These are phyloP conservation scores for Lepidurus apus DNA, from an alignment of 1,140 invertebrate genomes.

Conservation along the genomic window DNA sequence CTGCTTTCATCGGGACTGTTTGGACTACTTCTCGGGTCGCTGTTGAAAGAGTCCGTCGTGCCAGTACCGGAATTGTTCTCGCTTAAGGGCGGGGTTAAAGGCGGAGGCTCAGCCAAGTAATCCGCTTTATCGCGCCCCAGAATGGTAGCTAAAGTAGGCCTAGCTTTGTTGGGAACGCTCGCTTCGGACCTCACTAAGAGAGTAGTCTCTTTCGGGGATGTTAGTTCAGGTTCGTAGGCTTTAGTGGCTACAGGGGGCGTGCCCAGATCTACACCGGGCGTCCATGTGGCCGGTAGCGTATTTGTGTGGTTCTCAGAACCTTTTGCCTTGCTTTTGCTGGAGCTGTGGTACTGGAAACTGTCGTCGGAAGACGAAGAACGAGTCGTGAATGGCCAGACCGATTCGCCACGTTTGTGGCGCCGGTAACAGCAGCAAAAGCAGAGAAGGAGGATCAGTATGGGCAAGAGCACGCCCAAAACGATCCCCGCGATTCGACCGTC, in stretches of 20 bases:
- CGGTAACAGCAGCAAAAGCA: conserved; percentile 40
- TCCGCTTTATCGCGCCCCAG: conserved; percentile 25
- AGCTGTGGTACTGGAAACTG: neutral
- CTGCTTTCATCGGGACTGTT: conserved; percentile 27
- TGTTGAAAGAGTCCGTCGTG: conserved; percentile 6
- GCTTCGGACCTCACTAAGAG: neutral
- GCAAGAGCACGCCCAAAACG: conserved; percentile 49
- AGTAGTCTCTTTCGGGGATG: neutral
- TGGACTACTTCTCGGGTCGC: conserved; percentile 1
- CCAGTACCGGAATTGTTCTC: neutral
- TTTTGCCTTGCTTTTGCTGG: conserved; percentile 16
- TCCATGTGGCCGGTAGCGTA: conserved; percentile 5
- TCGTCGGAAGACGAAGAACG: conserved; percentile 26
- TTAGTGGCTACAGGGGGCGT: neutral
- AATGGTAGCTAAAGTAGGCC: neutral
- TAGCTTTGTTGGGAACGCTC: neutral
- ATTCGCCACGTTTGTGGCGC: conserved; percentile 28
- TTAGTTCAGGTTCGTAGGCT: neutral
- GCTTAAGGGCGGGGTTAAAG: neutral
- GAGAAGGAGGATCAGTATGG: conserved; percentile 46
- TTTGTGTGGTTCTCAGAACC: neutral
- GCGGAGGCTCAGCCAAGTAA: neutral
- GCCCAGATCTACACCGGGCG: neutral
- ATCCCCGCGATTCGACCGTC: conserved; percentile 47
- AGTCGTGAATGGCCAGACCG: conserved; percentile 27